These are phyloP conservation scores for Centruroides sculpturatus DNA, from an alignment of 1,140 invertebrate species.

Conservation along the genomic window DNA sequence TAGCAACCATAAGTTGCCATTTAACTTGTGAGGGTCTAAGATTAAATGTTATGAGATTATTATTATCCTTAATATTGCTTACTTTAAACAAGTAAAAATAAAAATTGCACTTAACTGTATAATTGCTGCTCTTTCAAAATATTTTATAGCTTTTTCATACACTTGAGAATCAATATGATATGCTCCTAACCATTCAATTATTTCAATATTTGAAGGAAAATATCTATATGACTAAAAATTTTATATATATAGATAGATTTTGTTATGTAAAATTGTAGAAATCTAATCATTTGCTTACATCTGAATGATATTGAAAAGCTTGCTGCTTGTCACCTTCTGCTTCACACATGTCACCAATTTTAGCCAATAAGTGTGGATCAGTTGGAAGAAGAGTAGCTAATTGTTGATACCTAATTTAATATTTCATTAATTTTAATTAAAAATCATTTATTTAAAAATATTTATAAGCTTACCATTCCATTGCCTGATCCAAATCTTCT, in stretches of 20 bases:
- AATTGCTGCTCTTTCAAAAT: slow-evolving; percentile 75
- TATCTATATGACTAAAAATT: slow-evolving; percentile 58
- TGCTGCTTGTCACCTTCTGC: slow-evolving; percentile 73
- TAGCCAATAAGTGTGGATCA: slow-evolving; percentile 64
- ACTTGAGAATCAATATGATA: slow-evolving; percentile 82
- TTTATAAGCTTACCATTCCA: slow-evolving; percentile 25
- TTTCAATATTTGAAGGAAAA: slow-evolving; percentile 74
- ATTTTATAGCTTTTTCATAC: slow-evolving; percentile 73
- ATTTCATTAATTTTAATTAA: background rate
- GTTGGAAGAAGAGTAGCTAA: slow-evolving; percentile 65
- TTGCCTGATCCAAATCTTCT: slow-evolving; percentile 58
- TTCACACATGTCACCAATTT: slow-evolving; percentile 73
- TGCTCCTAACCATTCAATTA: slow-evolving; percentile 80
- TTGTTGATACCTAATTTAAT: slow-evolving; percentile 55
- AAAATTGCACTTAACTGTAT: slow-evolving; percentile 43
- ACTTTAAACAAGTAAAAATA: background rate
- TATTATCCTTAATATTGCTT: too few species aligned
- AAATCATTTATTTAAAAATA: background rate
- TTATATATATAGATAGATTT: background rate
- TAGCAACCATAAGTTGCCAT: slow-evolving; percentile 70
- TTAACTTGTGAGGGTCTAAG: slow-evolving; percentile 57
- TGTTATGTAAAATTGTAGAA: slow-evolving; percentile 2
- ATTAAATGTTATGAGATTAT: too few species aligned
- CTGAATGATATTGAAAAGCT: slow-evolving; percentile 80
- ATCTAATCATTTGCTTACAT: slow-evolving; percentile 40